Percentiles rank a stretch among this genome's conserved stretches.
phyloP scores from a whole-genome alignment of 2,888 invertebrate genomes.

The Ennomos fuscantarius region DNA sequence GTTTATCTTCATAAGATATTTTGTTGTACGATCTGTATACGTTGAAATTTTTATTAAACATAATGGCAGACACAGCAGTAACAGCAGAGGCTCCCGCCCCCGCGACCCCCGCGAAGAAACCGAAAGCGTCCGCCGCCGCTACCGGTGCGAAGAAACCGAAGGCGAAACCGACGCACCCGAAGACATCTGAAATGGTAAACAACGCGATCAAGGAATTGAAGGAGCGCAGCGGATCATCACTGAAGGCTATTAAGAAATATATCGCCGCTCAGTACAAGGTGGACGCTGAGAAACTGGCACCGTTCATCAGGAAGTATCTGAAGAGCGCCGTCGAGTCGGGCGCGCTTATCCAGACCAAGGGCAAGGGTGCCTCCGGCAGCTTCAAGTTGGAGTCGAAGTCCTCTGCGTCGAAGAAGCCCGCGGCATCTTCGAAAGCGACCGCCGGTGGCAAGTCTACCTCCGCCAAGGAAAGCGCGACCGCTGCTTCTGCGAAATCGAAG shows the following conservation, averaged over 20 bases:
- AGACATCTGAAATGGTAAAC: conserved; percentile 80
- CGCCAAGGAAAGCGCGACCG: conserved; percentile 25
- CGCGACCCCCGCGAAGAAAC: conserved; percentile 38
- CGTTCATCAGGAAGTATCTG: conserved; percentile 84
- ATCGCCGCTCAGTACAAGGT: conserved; percentile 85
- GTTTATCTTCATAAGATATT: too few relatives aligned
- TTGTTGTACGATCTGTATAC: too few relatives aligned
- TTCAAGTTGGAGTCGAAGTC: conserved; percentile 22
- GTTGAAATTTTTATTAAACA: too few relatives aligned
- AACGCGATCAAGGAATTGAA: conserved; percentile 81
- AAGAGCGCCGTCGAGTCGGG: conserved; percentile 83
- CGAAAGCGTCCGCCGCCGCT: conserved; percentile 34
- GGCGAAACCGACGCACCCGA: conserved; percentile 60
- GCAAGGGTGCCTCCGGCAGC: conserved; percentile 78
- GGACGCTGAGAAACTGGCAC: conserved; percentile 68
- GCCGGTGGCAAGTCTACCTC: conserved; percentile 23
- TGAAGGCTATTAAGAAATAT: conserved; percentile 86
- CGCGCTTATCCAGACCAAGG: conserved; percentile 82
- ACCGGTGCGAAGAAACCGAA: conserved; percentile 42
- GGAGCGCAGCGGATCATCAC: conserved; percentile 86
- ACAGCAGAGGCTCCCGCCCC: conserved; percentile 23
- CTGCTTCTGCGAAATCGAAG: conserved; percentile 36
- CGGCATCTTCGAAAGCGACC: conserved; percentile 39
- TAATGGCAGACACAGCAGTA: conserved; percentile 55
- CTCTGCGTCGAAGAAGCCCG: conserved; percentile 21